A percentile compares a stretch with the other conserved stretches of the same genome.
These are phyloP conservation scores for Podarcis raffonei DNA, from an alignment of 2,113 vertebrate species.

Conservation along the genomic window DNA sequence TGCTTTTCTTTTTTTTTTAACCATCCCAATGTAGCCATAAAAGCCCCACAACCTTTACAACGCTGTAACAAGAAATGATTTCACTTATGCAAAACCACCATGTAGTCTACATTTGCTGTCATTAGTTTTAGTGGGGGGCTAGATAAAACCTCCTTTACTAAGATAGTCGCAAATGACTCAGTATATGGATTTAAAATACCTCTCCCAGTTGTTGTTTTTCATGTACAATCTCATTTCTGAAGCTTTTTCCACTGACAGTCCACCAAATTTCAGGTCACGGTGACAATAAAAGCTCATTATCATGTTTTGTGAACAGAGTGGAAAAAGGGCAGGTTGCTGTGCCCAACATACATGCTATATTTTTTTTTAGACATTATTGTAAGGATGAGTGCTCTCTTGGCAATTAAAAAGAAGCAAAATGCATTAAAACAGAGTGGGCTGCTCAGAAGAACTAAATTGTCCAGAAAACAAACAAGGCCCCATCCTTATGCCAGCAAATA, in stretches of 20 bases:
- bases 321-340: neutral
- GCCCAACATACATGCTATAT: neutral
- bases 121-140: neutral
- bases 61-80: neutral
- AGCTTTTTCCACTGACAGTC: neutral
- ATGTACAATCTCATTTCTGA: neutral
- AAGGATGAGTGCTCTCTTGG: neutral
- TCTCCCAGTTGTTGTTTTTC: neutral
- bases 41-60: neutral
- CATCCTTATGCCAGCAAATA: neutral
- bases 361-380: neutral
- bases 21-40: neutral
- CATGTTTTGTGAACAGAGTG: accelerated
- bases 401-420: neutral
- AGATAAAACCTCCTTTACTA: neutral
- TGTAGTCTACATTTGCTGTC: neutral
- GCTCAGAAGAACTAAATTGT: neutral
- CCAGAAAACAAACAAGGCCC: too few species aligned
- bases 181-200: neutral
- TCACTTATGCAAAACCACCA: neutral
- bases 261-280: neutral
- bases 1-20: neutral
- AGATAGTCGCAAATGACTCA: neutral
- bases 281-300: neutral
- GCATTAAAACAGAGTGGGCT: slow-evolving; percentile 25